Conservation (phyloP, 2,797 vertebrate genomes). For the Sebastes variabilis region DNA sequence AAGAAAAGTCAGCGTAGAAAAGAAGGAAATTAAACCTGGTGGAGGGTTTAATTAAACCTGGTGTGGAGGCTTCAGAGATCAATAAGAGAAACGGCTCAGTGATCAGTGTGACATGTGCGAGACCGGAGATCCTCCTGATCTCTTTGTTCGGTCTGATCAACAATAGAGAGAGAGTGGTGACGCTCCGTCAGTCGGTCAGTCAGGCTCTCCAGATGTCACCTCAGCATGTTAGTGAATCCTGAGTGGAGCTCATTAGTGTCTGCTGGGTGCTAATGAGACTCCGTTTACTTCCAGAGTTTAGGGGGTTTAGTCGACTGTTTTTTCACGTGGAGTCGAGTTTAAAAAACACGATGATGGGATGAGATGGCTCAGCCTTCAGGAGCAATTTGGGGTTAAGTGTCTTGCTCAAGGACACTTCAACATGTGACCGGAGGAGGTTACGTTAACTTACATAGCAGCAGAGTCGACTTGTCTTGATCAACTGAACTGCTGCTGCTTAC, state of each 20-base stretch:
- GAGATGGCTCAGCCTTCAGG: no score
- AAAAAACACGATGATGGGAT: no score
- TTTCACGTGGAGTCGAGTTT: neutral
- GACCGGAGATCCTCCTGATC: neutral
- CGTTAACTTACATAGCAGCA: no score
- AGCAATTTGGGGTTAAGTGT: no score
- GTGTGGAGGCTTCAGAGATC: slow-evolving; percentile 7
- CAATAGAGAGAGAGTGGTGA: neutral
- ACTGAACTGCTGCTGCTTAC: no score
- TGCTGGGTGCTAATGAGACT: slow-evolving; percentile 1
- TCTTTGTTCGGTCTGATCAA: slow-evolving; percentile 1
- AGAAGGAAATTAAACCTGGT: neutral
- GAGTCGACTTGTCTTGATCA: no score
- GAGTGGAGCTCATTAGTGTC: slow-evolving; percentile 1
- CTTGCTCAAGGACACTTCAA: no score
- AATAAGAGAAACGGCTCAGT: neutral
- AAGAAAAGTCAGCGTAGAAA: no score
- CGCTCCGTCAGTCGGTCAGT: neutral
- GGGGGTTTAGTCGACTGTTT: neutral
- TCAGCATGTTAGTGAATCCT: neutral
- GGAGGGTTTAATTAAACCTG: neutral
- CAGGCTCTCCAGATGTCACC: slow-evolving; percentile 33
- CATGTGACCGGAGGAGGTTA: no score
- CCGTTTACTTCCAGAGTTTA: neutral
- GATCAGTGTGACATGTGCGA: slow-evolving; percentile 11